phyloP scores from a whole-genome alignment of 2,797 vertebrate genomes.

The Myoxocephalus aenaeus region DNA sequence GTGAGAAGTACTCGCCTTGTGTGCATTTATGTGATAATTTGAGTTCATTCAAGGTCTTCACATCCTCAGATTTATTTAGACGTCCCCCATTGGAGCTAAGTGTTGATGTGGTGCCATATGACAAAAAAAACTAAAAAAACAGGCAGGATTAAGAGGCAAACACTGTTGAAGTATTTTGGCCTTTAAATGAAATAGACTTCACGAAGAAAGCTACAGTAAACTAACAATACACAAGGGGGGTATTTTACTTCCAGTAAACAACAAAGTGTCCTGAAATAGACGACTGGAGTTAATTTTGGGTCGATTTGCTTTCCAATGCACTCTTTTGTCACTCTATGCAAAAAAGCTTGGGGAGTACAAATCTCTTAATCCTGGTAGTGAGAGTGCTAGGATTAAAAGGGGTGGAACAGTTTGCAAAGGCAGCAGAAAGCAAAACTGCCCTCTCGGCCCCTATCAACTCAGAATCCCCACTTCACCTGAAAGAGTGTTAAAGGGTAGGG shows the following conservation, averaged over 20 bases:
- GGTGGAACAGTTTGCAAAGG: conserved; percentile 74
- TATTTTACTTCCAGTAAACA: conserved; percentile 64
- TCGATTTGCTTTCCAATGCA: conserved; percentile 69
- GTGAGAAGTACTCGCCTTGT: conserved; percentile 27
- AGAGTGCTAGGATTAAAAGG: conserved; percentile 80
- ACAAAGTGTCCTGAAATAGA: conserved; percentile 72
- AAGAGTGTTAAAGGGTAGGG: conserved; percentile 26
- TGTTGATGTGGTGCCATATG: conserved; percentile 35
- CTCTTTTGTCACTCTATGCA: conserved; percentile 77
- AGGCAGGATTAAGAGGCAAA: conserved; percentile 45
- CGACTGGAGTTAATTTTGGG: conserved; percentile 62
- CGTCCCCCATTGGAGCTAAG: conserved; percentile 31
- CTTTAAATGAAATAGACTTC: conserved; percentile 40
- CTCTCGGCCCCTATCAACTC: conserved; percentile 65
- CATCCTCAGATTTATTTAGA: conserved; percentile 48
- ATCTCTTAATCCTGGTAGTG: conserved; percentile 84
- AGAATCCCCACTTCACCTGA: conserved; percentile 45
- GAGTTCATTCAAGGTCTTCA: conserved; percentile 42
- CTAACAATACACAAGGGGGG: conserved; percentile 34
- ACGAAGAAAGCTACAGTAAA: conserved; percentile 47
- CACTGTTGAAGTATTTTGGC: conserved; percentile 39
- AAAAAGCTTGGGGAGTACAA: conserved; percentile 79
- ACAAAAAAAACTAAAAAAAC: conserved; percentile 23
- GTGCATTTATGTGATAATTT: conserved; percentile 38
- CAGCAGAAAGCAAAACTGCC: conserved; percentile 79